Base-by-base conservation (phyloP, 1,140 invertebrate species). In the Hydropsyche tenuis region DNA sequence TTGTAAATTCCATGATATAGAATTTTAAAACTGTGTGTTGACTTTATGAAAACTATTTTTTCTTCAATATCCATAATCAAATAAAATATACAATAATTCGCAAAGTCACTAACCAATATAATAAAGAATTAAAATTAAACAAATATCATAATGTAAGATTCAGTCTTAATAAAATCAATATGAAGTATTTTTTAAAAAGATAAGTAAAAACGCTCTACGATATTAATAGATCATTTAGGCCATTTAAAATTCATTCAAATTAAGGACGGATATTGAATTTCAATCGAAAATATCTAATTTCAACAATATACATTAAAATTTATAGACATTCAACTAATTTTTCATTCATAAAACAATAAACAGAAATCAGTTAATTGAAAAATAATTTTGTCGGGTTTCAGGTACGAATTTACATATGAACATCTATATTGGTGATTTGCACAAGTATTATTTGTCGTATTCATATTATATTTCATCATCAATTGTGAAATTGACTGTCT, bases 261-360 rank as follows among this genome's bases (percentile, higher is more conserved):
- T 16, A 43, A 42, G 63, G 63, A 65, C 63, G 63, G 63, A 65
- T 45, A 65, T 45, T n/a, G 30, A 63, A 65, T 43, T 43, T 22
- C n/a, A 65, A 51, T 51, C 23, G 20, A 60, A 60, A 60, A 25
- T 6, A 60, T 23, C 22, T 25, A 60, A 4, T 7, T 60, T 60
- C 12, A 60, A 16, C 14, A 48, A 20, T n/a, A 23, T 20, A 60
- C 16, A 60, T 20, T 25, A 18, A 18, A 18, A 12, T 1, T n/a
- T 4, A 46, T n/a, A 46, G 11, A 2, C 45, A 46, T n/a, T 12
- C 5, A 43, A 43, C 22, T 53, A 5, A 60, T n/a, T 16, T 22
- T 18, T 56, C 7, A 56, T n/a, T n/a, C n/a, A 56, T 12, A 56
- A 56, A 60, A 12, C 9, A 23, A 60, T 25, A 60, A 25, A 60